Evolutionary conservation across 2,113 vertebrate species (phyloP).

Genomic region (Paraplagusia blochii): DNA sequence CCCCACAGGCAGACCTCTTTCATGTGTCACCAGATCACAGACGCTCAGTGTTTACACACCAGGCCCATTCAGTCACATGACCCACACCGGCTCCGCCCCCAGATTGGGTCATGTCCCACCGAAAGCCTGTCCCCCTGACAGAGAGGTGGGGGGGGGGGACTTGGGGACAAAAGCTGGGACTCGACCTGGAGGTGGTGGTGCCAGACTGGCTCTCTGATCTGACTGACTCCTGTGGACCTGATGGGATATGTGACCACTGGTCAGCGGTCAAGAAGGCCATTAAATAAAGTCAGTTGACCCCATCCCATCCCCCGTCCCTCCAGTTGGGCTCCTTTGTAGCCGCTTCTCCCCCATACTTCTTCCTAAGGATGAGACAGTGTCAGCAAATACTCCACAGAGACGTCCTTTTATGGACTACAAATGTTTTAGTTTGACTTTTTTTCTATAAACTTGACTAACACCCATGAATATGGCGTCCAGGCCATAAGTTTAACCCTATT

Average conservation of each 20-base stretch:
- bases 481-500: too few species aligned
- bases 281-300: constrained; percentile 43
- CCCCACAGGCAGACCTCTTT: constrained; percentile 57
- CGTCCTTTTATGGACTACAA: too few species aligned
- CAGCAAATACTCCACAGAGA: too few species aligned
- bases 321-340: constrained; percentile 21
- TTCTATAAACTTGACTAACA: too few species aligned
- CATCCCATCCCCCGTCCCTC: too few species aligned
- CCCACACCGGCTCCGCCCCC: constrained; percentile 8
- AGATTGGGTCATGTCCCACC: constrained; percentile 25
- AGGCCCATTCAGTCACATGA: constrained; percentile 50
- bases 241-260: constrained; percentile 50
- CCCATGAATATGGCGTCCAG: too few species aligned
- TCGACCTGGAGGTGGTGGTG: constrained; percentile 61
- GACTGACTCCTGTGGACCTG: constrained; percentile 45
- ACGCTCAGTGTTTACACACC: constrained; percentile 63
- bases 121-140: constrained; percentile 50
- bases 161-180: constrained; percentile 50
- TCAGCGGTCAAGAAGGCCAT: constrained; percentile 51
- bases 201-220: constrained; percentile 66
- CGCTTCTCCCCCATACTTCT: not conserved
- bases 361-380: too few species aligned
- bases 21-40: constrained; percentile 70
- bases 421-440: too few species aligned
- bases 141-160: constrained; percentile 25